Base-by-base conservation (phyloP, 2,113 vertebrate species). In the Nothocercus nigrocapillus region DNA sequence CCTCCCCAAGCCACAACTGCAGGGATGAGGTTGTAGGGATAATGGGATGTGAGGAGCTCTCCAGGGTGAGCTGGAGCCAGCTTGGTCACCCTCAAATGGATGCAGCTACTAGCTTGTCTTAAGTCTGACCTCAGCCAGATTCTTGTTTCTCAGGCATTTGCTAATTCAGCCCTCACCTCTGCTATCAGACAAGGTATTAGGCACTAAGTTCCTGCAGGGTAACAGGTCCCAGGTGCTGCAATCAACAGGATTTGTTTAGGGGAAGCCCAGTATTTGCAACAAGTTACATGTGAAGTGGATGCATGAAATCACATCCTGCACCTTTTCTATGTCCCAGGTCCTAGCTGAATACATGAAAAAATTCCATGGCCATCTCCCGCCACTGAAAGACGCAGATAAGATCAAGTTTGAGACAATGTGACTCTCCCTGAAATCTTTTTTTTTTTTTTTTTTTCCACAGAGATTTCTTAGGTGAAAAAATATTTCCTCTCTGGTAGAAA, bases 131-230 rank as follows among this genome's bases (percentile, higher is more conserved):
- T 58, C 54, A 58, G 30, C 16, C 54, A 59, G 79, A 72, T 24
- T 13, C 5, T 4, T 7, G 44, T 9, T 51, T 58, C 45, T 82
- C 13, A 45, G 14, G 32, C 4, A 2, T 0, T n/a, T 7, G 4
- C 54, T 20, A 0, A 27, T 7, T 11, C 86, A 81, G 62, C 49
- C 63, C 40, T 20, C 30, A 3, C 30, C 34, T 34, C 32, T 4
- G 7, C 6, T 2, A 2, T 0, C 8, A 1, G 3, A 7, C 32
- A 2, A 18, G 32, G 32, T 7, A 22, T 61, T 14, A 4, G 78
- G 21, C 49, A 8, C 4, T 0, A 0, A 42, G 53, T 22, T 54
- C 38, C 19, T 8, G 73, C 49, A 27, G 79, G 68, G 36, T 5
- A 38, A 0, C 4, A 58, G 30, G 4, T 0, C n/a, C 56, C 13